Evolutionary conservation across 2,113 vertebrate species (phyloP), one percentile per base, ranked within the genome.

Genomic region (Anarrhichthys ocellatus): DNA sequence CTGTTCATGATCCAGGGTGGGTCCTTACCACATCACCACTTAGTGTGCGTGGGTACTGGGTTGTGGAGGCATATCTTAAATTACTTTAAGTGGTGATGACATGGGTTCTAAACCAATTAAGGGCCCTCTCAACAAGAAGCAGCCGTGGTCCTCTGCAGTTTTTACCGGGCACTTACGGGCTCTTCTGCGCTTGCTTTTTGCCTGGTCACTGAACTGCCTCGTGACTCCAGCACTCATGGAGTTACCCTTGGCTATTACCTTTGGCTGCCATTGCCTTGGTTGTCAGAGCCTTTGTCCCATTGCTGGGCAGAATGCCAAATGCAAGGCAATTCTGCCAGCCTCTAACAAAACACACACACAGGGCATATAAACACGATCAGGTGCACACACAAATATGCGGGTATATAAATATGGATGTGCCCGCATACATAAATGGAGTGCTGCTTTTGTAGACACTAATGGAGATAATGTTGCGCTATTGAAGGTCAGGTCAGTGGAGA

Each of bases 401-500:
- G 61, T 63, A 82, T 34, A 85, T 54, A 78, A 67, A 86, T 65
- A 73, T 42, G 70, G 68, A 83, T 6, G 0, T 69, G 58, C 11
- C 34, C 2, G 6, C 44, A 76, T 71, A 64, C 24, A 65, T 38
- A 78, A 78, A 79, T 56, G 86, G 76, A 86, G 48, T 70, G 58
- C 44, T n/a, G 10, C 76, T 82, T 86, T 80, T 87, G 83, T 84
- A 73, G 69, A 80, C 15, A 76, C 85, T 90, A 89, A 92, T 91
- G 79, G 86, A 89, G 81, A 88, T 89, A 88, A 94, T 90, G 87
- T 87, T 85, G 59, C 50, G 38, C 62, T 74, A 77, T 65, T 92
- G 89, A 94, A 94, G 92, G 89, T 92, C 84, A 92, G 81, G 84
- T 89, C 84, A 82, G 76, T 74, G 79, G 64, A 86, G 88, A 91